These are phyloP conservation scores for Erebia ligea DNA, from an alignment of 2,888 invertebrate genomes.

Conservation along the genomic window DNA sequence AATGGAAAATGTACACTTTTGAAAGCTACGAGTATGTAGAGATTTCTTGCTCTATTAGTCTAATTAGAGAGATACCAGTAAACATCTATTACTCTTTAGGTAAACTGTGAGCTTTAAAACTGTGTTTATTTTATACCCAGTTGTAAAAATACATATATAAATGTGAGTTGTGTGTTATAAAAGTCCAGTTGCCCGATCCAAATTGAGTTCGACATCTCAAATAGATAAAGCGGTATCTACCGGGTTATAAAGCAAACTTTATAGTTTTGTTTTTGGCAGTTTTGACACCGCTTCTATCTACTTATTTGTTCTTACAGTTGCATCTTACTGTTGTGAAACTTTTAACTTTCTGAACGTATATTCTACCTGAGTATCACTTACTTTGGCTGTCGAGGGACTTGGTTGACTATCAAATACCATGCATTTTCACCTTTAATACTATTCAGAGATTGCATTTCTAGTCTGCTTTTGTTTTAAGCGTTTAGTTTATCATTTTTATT, in stretches of 20 bases:
- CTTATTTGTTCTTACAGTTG: slow-evolving; percentile 79
- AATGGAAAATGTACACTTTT: neutral
- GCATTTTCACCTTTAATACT: slow-evolving; percentile 43
- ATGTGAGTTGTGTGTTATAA: slow-evolving; percentile 50
- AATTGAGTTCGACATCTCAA: slow-evolving; percentile 79
- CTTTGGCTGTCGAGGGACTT: slow-evolving; percentile 57
- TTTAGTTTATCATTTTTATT: neutral
- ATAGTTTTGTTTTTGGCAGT: slow-evolving; percentile 84
- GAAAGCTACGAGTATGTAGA: neutral
- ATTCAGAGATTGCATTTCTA: slow-evolving; percentile 12
- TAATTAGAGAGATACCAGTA: slow-evolving; percentile 2
- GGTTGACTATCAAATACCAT: slow-evolving; percentile 56
- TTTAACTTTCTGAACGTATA: slow-evolving; percentile 75
- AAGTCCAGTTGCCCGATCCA: slow-evolving; percentile 62
- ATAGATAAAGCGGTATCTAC: slow-evolving; percentile 79
- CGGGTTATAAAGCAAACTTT: slow-evolving; percentile 80
- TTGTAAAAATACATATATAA: slow-evolving; percentile 8
- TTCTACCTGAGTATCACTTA: slow-evolving; percentile 70
- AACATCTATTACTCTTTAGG: neutral
- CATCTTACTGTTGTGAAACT: slow-evolving; percentile 74
- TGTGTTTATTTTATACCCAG: slow-evolving; percentile 9
- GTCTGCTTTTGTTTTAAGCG: neutral
- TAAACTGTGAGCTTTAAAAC: neutral
- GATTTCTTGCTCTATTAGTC: neutral
- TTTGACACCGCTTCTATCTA: slow-evolving; percentile 80